Evolutionary conservation across 2,888 invertebrate genomes (phyloP), one percentile per base, ranked within the genome.

Genomic region (Conchocele bisecta): DNA sequence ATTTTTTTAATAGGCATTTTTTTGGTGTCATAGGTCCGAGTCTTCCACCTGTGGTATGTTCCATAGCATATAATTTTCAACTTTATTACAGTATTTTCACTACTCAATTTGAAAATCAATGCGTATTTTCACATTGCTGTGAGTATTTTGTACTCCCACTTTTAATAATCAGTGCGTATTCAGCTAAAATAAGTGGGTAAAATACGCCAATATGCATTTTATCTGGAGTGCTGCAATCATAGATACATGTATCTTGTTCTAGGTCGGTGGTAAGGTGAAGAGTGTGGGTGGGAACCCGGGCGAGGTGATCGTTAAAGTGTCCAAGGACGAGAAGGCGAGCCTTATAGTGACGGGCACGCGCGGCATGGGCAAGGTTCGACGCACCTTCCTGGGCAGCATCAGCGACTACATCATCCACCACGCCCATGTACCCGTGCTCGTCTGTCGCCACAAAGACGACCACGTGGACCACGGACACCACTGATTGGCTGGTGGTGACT

Each of bases 401-500:
- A 82, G 82, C 42, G 84, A 84, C 63, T 84, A 83, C 61, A 60
- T 84, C 51, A 79, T 84, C 15, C 84, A 84, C 63, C 84, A 84
- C 50, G 73, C 84, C 17, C 83, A 79, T 42, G 74, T 82, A 1
- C 84, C 84, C 7, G 84, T 84, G 7, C 72, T 84, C 22, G 81
- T 84, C 11, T 73, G 68, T 39, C 54, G 81, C 39, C 78, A 82
- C 63, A 81, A 81, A 48, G 80, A 82, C 26, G 68, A 75, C 26
- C 73, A 76, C n/a, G 42, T 53, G 11, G 56, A 72, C 2, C 73
- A 77, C 13, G 56, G 66, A 28, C 42, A 64, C 4, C 56, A 61
- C 28, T 20, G 9, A 4, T 48, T 17, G 11, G n/a, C 4, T 4
- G 24, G 22, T 24, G 15, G 29, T 42, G n/a, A 11, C 9, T 28